Base-by-base conservation (phyloP, 2,888 invertebrate species). In the Latheticus oryzae region DNA sequence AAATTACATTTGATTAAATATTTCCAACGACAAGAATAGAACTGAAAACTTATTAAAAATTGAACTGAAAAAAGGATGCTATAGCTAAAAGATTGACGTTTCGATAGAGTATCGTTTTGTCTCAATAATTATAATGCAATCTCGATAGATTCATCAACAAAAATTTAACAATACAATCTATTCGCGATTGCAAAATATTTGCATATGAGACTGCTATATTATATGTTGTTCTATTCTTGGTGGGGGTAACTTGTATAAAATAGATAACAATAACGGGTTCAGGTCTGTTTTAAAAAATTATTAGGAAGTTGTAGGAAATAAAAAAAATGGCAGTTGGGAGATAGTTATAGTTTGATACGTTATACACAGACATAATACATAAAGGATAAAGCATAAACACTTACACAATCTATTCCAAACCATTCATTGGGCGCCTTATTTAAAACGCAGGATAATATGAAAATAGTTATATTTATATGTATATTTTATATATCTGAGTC, bases 401-500 rank as follows among this genome's bases (percentile, higher is more conserved):
- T 62, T 70, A 74, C 69, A 73, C 73, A 70, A 70, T 72, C 69
- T 70, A 70, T 68, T 60, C 65, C 64, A 67, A 66, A 70, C 64
- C 65, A 67, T 70, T 69, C 67, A 64, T 66, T 65, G 61, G 64
- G 64, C 68, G 67, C 63, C 62, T 64, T 62, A 61, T 68, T 67
- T 70, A 71, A 72, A 72, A 72, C 72, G 71, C 72, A 71, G 73
- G 72, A 75, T 73, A 73, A 74, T 75, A 74, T 71, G 74, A 75
- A 75, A 75, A 75, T 75, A 74, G 73, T 74, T 73, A 72, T 72
- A 72, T 72, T 70, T 73, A 70, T 71, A 70, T 68, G 66, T 67
- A 65, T 71, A 69, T 64, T 67, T 66, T 72, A 72, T 72, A 72
- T 73, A 73, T 73, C 73, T 73, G 73, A 75, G 73, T 75, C 75